A percentile compares a stretch with the other conserved stretches of the same genome.
phyloP scores from a whole-genome alignment of 2,888 invertebrate species.

The Heteromurus nitidus region DNA sequence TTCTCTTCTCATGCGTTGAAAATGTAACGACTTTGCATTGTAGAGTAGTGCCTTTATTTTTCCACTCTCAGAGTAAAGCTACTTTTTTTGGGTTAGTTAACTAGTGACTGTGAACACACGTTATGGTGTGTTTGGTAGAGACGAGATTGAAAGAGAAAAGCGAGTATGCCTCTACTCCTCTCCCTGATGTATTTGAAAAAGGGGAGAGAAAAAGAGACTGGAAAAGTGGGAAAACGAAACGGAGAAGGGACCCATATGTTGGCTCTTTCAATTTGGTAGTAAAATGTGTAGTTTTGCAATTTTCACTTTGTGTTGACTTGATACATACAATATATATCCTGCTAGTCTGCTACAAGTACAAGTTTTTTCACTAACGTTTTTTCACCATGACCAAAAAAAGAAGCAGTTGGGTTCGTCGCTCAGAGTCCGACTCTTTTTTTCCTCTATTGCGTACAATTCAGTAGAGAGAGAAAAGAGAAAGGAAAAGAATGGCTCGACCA shows the following conservation, averaged over 20 bases:
- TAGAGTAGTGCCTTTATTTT: slow-evolving; percentile 4
- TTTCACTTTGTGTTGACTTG: slow-evolving; percentile 45
- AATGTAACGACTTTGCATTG: not conserved
- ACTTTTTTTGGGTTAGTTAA: slow-evolving; percentile 1
- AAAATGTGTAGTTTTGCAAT: slow-evolving; percentile 60
- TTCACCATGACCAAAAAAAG: not conserved
- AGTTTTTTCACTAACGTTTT: not conserved
- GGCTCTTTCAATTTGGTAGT: slow-evolving; percentile 57
- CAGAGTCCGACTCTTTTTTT: not conserved
- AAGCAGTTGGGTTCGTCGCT: not conserved
- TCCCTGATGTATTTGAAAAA: no score
- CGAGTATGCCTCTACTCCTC: not conserved
- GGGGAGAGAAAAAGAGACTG: not conserved
- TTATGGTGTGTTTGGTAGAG: no score
- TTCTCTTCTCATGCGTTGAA: not conserved
- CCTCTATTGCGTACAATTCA: no score
- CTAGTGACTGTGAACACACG: no score
- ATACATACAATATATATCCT: not conserved
- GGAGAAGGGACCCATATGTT: slow-evolving; percentile 48
- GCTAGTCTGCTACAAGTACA: no score
- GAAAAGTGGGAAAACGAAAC: slow-evolving; percentile 6
- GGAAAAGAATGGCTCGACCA: not conserved
- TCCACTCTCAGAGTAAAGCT: not conserved
- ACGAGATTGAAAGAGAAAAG: not conserved
- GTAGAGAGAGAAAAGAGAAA: no score